Percentiles rank a stretch among this genome's conserved stretches.
phyloP scores from a whole-genome alignment of 2,113 vertebrate genomes.

The Leptodactylus fuscus region DNA sequence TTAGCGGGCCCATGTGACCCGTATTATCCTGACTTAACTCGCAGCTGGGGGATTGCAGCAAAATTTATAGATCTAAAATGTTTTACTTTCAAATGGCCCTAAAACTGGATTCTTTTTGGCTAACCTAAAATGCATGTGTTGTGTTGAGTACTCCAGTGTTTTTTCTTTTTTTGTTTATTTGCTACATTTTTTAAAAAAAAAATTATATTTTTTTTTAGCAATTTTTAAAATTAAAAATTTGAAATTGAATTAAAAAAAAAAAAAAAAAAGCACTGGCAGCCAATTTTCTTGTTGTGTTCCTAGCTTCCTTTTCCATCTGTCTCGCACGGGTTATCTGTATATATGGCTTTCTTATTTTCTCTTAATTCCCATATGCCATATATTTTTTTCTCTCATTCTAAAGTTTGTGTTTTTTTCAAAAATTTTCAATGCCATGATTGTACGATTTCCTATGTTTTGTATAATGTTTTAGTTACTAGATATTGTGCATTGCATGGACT shows the following conservation, averaged over 20 bases:
- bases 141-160: not conserved
- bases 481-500: not conserved
- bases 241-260: not conserved
- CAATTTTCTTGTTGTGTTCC: constrained; percentile 3
- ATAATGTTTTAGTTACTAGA: not conserved
- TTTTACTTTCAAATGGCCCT: constrained; percentile 28
- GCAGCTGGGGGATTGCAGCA: not conserved
- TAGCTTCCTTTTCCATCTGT: not conserved
- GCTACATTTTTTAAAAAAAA: not conserved
- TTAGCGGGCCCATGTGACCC: constrained; percentile 19
- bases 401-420: not conserved
- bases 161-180: not conserved
- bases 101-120: constrained; percentile 28
- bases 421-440: not conserved
- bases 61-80: constrained; percentile 25
- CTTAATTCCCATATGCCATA: not conserved
- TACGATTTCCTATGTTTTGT: not conserved
- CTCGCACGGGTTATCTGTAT: not conserved
- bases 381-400: not conserved
- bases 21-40: constrained; percentile 32
- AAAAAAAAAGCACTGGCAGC: not conserved
- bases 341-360: not conserved
- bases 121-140: constrained; percentile 45
- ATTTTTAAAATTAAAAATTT: not conserved
- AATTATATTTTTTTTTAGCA: not conserved